phyloP scores from a whole-genome alignment of 37 sponge, comb jelly and placozoan species.

The Geodia barretti region DNA sequence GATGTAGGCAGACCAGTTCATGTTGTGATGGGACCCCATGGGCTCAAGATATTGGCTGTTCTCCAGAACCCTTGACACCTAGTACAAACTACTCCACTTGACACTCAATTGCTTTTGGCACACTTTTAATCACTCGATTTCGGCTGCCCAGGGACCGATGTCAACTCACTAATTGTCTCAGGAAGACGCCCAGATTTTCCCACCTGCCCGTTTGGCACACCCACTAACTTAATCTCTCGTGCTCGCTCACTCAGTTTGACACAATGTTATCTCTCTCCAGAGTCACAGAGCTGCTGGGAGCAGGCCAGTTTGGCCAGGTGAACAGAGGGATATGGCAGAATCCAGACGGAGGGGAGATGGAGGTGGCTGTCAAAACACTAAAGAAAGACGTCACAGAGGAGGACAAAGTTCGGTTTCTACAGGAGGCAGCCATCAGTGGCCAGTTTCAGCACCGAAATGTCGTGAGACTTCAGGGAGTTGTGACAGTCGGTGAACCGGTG shows the following conservation, averaged over 20 bases:
- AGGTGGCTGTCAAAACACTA: slow-evolving; percentile 63
- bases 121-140: background rate
- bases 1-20: too few relatives aligned
- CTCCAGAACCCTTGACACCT: too few relatives aligned
- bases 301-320: slow-evolving; percentile 72
- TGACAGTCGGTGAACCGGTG: slow-evolving; percentile 63
- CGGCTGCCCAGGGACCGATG: too few relatives aligned
- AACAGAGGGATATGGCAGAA: slow-evolving; percentile 33
- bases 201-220: background rate
- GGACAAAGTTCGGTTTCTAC: slow-evolving; percentile 60
- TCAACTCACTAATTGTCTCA: background rate
- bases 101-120: background rate
- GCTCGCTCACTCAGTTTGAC: background rate
- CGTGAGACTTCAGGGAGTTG: slow-evolving; percentile 58
- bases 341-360: background rate
- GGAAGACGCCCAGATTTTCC: background rate
- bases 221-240: background rate
- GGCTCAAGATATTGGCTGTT: too few relatives aligned
- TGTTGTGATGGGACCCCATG: too few relatives aligned
- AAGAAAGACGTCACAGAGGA: slow-evolving; percentile 2
- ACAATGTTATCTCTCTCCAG: slow-evolving; percentile 1
- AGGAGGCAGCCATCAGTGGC: slow-evolving; percentile 76
- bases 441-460: slow-evolving; percentile 80
- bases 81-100: background rate
- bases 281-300: slow-evolving; percentile 40